Evolutionary conservation across 2,888 invertebrate species (phyloP).

Genomic region (Pimpla rufipes): DNA sequence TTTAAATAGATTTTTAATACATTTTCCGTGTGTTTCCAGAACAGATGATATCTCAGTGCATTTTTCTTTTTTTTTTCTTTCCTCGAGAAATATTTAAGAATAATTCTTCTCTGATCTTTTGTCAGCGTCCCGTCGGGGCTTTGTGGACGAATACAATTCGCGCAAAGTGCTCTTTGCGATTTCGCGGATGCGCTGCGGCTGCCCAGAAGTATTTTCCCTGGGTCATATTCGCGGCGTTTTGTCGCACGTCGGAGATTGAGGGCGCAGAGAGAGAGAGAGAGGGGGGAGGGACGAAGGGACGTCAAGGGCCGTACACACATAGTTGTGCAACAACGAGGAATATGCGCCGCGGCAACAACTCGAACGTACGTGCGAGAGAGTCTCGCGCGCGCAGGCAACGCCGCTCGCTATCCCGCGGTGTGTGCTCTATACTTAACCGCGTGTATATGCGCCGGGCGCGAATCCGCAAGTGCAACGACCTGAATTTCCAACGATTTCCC

Average conservation of each 20-base stretch:
- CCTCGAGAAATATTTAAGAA: too few relatives aligned
- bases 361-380: constrained; percentile 48
- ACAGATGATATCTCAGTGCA: too few relatives aligned
- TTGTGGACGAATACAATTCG: background rate
- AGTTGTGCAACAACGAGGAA: constrained; percentile 54
- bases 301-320: constrained; percentile 34
- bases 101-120: too few relatives aligned
- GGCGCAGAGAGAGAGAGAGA: too few relatives aligned
- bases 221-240: constrained; percentile 1
- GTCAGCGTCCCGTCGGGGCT: background rate
- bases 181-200: background rate
- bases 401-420: constrained; percentile 28
- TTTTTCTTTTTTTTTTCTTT: too few relatives aligned
- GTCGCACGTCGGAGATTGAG: background rate
- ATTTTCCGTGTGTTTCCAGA: too few relatives aligned
- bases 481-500: constrained; percentile 66
- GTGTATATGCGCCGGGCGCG: constrained; percentile 30
- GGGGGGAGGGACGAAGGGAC: constrained; percentile 3
- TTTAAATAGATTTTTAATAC: too few relatives aligned
- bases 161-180: background rate
- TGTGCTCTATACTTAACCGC: constrained; percentile 49
- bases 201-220: background rate
- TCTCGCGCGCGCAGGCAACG: constrained; percentile 1
- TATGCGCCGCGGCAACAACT: constrained; percentile 51
- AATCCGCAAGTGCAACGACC: constrained; percentile 68